Base-by-base conservation (phyloP, 2,888 invertebrate genomes). In the Atrina japonica region DNA sequence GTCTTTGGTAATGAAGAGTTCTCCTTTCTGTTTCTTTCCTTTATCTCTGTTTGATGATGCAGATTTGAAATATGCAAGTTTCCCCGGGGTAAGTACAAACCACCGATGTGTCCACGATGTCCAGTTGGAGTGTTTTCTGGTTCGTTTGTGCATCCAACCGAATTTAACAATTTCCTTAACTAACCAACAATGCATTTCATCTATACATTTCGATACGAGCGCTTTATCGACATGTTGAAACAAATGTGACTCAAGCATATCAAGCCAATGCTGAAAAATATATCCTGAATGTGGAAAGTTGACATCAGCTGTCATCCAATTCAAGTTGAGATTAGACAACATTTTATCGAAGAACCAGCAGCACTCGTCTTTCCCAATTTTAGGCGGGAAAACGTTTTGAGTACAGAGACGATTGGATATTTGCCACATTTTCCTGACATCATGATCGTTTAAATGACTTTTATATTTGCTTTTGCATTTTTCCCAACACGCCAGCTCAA, bases 131-230 rank as follows among this genome's bases (percentile, higher is more conserved):
- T 68, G 66, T 21, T 68, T 71, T 41, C 59, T 50, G 2, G 69
- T 60, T 16, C 77, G 66, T 30, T 71, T 71, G 43, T 71, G 50
- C 27, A 78, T 30, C 75, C 75, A 78, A 1, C 77, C 77, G 6
- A 61, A 53, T 69, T 56, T 72, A n/a, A 67, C 45, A 7, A 75
- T 63, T 49, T 75, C 77, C 56, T 56, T 45, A 2, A 78, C 77
- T 23, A 78, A 49, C 75, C 73, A 73, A 21, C 40, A 47, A 40
- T 71, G 47, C 7, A 78, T 45, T 14, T 71, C 72, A 16, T 69
- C 67, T 25, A 75, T 61, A n/a, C 63, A 52, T 14, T 63, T 45
- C 2, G 11, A 27, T 2, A 69, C 21, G n/a, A 45, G 35, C 11
- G 21, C 58, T 21, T 29, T 21, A 23, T 67, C 49, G 9, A 25